These are phyloP conservation scores for Chelidonichthys spinosus DNA, from an alignment of 2,797 vertebrate genomes.

Conservation along the genomic window DNA sequence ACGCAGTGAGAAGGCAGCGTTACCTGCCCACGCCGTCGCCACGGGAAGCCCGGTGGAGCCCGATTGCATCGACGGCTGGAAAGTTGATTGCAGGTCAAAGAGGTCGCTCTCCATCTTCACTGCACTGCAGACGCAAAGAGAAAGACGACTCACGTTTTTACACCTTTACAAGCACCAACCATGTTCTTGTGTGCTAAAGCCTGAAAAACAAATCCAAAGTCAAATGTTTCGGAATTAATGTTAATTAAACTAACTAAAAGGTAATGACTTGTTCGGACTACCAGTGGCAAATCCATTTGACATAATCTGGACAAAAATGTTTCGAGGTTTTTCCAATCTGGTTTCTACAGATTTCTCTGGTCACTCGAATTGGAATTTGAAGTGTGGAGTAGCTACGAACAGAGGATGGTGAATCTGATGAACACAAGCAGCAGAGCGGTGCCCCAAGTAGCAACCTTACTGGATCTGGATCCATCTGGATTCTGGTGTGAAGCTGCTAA, in stretches of 20 bases:
- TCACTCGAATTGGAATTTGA: not conserved
- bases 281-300: not conserved
- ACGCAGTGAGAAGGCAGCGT: slow-evolving; percentile 51
- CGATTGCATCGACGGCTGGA: slow-evolving; percentile 90
- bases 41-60: slow-evolving; percentile 89
- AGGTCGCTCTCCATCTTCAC: slow-evolving; percentile 98
- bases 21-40: slow-evolving; percentile 97
- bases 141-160: not conserved
- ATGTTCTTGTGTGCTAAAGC: not conserved
- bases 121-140: slow-evolving; percentile 80
- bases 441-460: too few species aligned
- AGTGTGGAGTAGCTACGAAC: not conserved
- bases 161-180: not conserved
- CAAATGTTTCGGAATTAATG: not conserved
- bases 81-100: slow-evolving; percentile 96
- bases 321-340: not conserved
- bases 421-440: too few species aligned
- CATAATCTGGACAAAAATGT: not conserved
- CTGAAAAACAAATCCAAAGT: not conserved
- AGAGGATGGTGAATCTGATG: not conserved
- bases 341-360: not conserved
- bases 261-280: not conserved
- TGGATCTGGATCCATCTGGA: too few species aligned
- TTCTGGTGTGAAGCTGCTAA: too few species aligned
- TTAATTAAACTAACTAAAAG: not conserved